Evolutionary conservation across 2,797 vertebrate genomes (phyloP), one percentile per base, ranked within the genome.

Genomic region (Anniella stebbinsi): DNA sequence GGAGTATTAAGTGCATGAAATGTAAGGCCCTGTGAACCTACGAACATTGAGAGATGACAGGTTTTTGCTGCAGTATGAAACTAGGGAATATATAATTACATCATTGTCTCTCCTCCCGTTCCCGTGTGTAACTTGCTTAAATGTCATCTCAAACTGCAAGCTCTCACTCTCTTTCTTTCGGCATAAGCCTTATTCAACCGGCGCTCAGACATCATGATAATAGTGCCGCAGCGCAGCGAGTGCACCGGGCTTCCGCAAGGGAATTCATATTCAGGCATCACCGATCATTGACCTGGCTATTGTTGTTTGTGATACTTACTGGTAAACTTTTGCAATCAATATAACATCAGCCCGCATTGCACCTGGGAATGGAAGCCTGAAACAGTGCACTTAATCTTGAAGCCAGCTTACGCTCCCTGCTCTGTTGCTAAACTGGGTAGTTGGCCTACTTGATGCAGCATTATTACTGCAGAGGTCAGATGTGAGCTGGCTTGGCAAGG

Each of bases 251-350:
- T 48, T 87, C 97, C 97, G 86, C 57, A 2, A 70, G 96, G 98
- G 98, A 98, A 98, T 98, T 98, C 96, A 91, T 95, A 97, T 97
- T 98, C 98, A 98, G 97, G 98, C 98, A 97, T 98, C 98, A 97
- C 98, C 96, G 94, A 98, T 98, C 97, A 97, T 98, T 98, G 98
- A 98, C 98, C 98, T 98, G 98, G 98, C 98, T 98, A 98, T 98
- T 98, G 98, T 97, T 99, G 98, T 98, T 99, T 98, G 98, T 98
- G 98, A 98, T 98, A 98, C 98, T 99, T 98, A 98, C 98, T 96
- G 98, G 98, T 98, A 98, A 99, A 99, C 98, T 99, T 98, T 98
- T 94, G 94, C 98, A 98, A 99, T 99, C 99, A 98, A 99, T 99
- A 98, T 98, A 97, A 96, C 98, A 97, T 98, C 98, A 99, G 98